phyloP scores from a whole-genome alignment of 2,888 invertebrate species.

The Chloromyia formosa region DNA sequence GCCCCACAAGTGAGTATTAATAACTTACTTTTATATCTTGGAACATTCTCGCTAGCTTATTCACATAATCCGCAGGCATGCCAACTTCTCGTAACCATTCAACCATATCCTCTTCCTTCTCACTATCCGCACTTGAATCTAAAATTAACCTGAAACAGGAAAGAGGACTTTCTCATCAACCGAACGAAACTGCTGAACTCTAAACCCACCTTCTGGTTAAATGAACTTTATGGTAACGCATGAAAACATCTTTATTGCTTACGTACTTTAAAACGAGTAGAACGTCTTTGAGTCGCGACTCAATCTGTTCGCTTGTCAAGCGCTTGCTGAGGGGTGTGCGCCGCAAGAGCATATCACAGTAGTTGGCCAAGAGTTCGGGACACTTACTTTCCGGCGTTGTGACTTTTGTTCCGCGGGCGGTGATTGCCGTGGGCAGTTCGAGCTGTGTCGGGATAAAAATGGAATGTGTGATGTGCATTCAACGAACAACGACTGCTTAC shows the following conservation, averaged over 20 bases:
- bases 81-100: constrained; percentile 98
- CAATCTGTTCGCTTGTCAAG: constrained; percentile 96
- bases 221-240: constrained; percentile 99
- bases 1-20: too few species aligned
- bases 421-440: constrained; percentile 72
- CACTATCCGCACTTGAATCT: constrained; percentile 98
- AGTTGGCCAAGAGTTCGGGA: constrained; percentile 97
- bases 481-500: constrained; percentile 49
- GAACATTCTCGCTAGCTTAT: constrained; percentile 97
- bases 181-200: background rate
- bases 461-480: too few species aligned
- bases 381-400: constrained; percentile 95
- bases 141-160: constrained; percentile 77
- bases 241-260: constrained; percentile 99
- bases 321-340: constrained; percentile 96
- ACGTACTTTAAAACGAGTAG: constrained; percentile 97
- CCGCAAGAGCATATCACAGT: constrained; percentile 98
- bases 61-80: constrained; percentile 99
- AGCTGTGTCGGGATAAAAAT: constrained; percentile 58
- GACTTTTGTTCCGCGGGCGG: constrained; percentile 71
- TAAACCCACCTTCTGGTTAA: constrained; percentile 76
- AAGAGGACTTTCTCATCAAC: background rate
- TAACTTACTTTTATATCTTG: constrained; percentile 93
- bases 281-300: constrained; percentile 90
- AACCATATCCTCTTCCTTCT: constrained; percentile 99